Evolutionary conservation across 2,797 vertebrate genomes (phyloP), one percentile per base, ranked within the genome.

Genomic region (Benthosema pterotum): DNA sequence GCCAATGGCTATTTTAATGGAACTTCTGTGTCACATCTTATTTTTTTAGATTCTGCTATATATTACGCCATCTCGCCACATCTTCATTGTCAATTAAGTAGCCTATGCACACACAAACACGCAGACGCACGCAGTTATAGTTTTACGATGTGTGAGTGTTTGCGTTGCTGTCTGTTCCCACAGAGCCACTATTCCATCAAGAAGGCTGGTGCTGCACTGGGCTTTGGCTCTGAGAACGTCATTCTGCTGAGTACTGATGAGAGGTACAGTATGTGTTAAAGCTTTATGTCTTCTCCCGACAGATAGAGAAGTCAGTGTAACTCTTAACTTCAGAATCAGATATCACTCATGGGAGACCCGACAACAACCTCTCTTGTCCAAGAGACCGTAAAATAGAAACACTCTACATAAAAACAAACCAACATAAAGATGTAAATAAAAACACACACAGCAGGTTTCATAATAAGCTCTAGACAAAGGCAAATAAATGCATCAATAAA

Each of bases 131-230:
- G 11, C 32, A 38, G 32, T 38, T 38, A 22, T 22, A 45, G 46
- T 70, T 60, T 4, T 65, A 1, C 62, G 14, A 50, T 1, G 2
- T 13, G 47, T 47, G 7, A 14, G 47, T 47, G 16, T 28, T 17
- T 28, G 7, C 22, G 22, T 13, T 14, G 7, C 6, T 60, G 52
- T 69, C 42, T 48, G 18, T 71, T 54, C 56, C 67, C 87, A 56
- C 90, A 99, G 97, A 99, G 97, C 86, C 98, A 99, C 90, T 99
- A 99, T 81, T 99, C 98, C 13, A 98, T 99, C 84, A 98, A 98
- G 90, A 99, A 99, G 84, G 95, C 97, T 15, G 98, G 96, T 68
- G 94, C 97, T 56, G 96, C 96, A 0, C 94, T 99, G 79, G 98
- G 98, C n/a, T 98, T 99, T 72, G 98, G 98, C 71, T 93, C 93